These are phyloP conservation scores for Cataglyphis livida DNA, from an alignment of 2,888 invertebrate species.

Conservation along the genomic window DNA sequence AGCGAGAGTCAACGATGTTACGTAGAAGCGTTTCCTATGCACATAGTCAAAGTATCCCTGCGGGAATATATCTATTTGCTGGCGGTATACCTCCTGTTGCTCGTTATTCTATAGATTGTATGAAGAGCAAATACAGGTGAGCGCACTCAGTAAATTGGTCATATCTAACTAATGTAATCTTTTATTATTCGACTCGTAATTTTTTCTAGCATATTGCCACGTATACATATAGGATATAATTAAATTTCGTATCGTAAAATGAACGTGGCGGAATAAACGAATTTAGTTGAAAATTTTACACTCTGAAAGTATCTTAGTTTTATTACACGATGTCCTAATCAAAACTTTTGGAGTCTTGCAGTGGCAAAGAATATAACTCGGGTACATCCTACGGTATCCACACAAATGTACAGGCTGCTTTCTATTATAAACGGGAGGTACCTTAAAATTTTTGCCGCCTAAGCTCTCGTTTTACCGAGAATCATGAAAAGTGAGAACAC, in stretches of 20 bases:
- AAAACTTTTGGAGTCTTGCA: conserved; percentile 4
- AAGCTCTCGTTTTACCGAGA: conserved; percentile 19
- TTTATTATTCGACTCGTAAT: neutral
- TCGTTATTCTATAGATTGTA: conserved; percentile 46
- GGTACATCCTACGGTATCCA: neutral
- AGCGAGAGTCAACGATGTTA: conserved; percentile 44
- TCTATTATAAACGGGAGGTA: neutral
- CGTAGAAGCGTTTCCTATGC: conserved; percentile 30
- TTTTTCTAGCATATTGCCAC: neutral
- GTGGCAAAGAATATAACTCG: neutral
- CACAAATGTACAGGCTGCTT: neutral
- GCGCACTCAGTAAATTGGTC: conserved; percentile 28
- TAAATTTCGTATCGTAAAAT: neutral
- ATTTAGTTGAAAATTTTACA: neutral
- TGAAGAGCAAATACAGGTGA: conserved; percentile 39
- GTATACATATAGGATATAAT: neutral
- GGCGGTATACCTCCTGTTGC: conserved; percentile 42
- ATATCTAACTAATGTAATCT: neutral
- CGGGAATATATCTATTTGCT: conserved; percentile 36
- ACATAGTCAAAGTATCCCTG: conserved; percentile 9
- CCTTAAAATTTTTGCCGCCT: conserved; percentile 25
- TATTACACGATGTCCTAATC: neutral
- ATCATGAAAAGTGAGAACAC: conserved; percentile 35
- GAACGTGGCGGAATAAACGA: neutral
- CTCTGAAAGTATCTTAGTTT: neutral